Evolutionary conservation across 1,140 invertebrate species (phyloP).

Genomic region (Cotesia chilonis): DNA sequence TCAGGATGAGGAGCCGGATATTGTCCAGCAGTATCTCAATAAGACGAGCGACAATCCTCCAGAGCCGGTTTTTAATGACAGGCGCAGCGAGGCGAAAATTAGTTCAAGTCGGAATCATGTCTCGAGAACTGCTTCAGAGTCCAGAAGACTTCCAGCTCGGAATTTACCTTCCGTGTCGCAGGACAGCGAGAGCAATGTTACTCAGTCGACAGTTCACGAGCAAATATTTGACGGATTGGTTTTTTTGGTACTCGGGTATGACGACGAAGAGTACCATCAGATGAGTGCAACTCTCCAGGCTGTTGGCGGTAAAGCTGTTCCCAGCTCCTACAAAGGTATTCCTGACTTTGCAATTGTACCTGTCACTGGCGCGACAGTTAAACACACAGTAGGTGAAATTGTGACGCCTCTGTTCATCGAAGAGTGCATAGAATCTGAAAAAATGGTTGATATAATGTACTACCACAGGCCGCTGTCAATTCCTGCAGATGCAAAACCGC

Average conservation of each 20-base stretch:
- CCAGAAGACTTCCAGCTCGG: no score
- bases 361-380: constrained; percentile 51
- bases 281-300: constrained; percentile 58
- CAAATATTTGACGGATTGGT: constrained; percentile 52
- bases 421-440: constrained; percentile 71
- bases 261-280: constrained; percentile 57
- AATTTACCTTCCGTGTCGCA: not conserved
- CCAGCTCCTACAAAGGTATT: constrained; percentile 59
- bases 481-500: constrained; percentile 64
- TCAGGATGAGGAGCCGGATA: constrained; percentile 42
- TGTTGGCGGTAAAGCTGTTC: constrained; percentile 65
- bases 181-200: constrained; percentile 13
- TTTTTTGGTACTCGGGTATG: constrained; percentile 62
- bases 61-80: not conserved
- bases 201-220: constrained; percentile 43
- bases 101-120: no score
- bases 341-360: constrained; percentile 71
- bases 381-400: constrained; percentile 63
- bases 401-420: constrained; percentile 70
- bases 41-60: constrained; percentile 40
- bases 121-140: no score
- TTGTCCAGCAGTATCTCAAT: constrained; percentile 55
- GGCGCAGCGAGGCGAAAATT: no score
- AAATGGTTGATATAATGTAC: constrained; percentile 69
- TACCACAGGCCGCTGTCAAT: constrained; percentile 72